Percentiles rank a stretch among this genome's conserved stretches.
These are phyloP conservation scores for Andrena bicolor DNA, from an alignment of 2,888 invertebrate genomes.

Conservation along the genomic window DNA sequence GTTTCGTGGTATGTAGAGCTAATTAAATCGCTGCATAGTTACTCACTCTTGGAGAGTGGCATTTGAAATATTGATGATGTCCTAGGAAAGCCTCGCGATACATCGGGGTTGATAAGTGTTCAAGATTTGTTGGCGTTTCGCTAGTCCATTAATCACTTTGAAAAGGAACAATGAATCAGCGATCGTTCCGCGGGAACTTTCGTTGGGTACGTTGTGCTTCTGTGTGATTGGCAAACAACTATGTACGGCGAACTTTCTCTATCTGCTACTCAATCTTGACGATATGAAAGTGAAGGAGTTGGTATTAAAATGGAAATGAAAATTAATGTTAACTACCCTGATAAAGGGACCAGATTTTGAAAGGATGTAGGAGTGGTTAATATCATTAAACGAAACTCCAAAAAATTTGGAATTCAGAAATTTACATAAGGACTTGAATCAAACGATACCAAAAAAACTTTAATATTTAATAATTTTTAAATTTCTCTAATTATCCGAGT, in stretches of 20 bases:
- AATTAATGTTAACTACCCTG: no score
- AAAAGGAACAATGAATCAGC: conserved; percentile 28
- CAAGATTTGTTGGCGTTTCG: conserved; percentile 25
- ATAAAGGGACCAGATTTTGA: no score
- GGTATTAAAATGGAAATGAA: no score
- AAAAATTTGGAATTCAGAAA: no score
- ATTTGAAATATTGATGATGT: conserved; percentile 20
- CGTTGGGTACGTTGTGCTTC: background rate
- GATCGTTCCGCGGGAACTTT: background rate
- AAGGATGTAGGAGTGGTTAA: no score
- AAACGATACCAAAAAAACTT: no score
- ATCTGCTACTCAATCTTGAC: background rate
- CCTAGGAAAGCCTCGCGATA: conserved; percentile 17
- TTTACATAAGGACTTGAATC: no score
- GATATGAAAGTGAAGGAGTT: no score
- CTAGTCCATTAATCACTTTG: conserved; percentile 22
- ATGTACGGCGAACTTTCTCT: background rate
- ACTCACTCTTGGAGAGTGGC: background rate
- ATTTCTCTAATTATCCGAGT: no score
- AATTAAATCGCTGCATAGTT: conserved; percentile 5
- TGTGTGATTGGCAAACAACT: background rate
- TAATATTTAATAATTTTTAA: no score
- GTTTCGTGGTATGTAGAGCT: background rate
- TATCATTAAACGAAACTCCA: no score
- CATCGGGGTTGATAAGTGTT: conserved; percentile 19